Conservation (phyloP, 2,113 vertebrate genomes). For the Mesoclemmys tuberculata region DNA sequence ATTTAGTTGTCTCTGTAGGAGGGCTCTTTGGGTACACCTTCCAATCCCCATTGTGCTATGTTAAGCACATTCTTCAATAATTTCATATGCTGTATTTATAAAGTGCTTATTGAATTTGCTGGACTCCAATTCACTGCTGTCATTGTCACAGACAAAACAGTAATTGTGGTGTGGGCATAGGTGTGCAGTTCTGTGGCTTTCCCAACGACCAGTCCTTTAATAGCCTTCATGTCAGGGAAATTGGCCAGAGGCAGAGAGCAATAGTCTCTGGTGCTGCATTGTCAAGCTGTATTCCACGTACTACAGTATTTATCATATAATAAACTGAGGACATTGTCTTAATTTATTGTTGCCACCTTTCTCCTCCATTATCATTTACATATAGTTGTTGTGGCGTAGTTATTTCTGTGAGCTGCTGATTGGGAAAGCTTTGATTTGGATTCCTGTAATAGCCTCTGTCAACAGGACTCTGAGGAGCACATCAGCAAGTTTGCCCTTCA, state of each 20-base stretch:
- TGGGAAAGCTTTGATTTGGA: neutral
- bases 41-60: neutral
- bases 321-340: neutral
- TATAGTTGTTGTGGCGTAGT: neutral
- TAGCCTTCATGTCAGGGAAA: neutral
- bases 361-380: neutral
- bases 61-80: neutral
- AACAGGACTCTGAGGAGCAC: neutral
- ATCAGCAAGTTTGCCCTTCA: neutral
- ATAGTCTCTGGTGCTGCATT: accelerated
- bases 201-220: no score
- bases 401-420: neutral
- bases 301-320: neutral
- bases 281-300: neutral
- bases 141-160: neutral
- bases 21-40: neutral
- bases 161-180: neutral
- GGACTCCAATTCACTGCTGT: neutral
- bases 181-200: neutral
- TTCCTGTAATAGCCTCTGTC: neutral
- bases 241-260: neutral
- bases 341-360: neutral
- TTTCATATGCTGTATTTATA: neutral
- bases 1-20: neutral
- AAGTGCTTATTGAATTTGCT: neutral